A percentile compares a stretch with the other conserved stretches of the same genome.
Evolutionary conservation across 2,888 invertebrate species (phyloP).

Genomic region (Parochlus steinenii): DNA sequence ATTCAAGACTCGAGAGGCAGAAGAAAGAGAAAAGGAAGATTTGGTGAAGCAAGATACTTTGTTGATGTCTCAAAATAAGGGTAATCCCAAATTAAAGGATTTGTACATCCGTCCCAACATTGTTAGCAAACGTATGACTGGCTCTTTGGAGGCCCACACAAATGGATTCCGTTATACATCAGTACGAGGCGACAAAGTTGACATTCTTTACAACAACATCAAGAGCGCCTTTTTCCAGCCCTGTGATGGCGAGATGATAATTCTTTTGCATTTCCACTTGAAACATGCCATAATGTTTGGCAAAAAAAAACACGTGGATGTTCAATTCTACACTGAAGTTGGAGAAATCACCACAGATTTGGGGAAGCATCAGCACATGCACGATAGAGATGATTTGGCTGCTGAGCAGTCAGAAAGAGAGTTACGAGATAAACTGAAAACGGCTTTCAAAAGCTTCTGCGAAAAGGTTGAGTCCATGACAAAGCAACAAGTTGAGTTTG

Average conservation of each 20-base stretch:
- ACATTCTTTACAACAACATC: slow-evolving; percentile 97
- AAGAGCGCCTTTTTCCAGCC: slow-evolving; percentile 99
- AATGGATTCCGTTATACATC: slow-evolving; percentile 97
- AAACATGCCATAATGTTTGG: slow-evolving; percentile 99
- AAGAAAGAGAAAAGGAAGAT: slow-evolving; percentile 96
- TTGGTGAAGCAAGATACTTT: slow-evolving; percentile 96
- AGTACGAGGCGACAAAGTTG: slow-evolving; percentile 98
- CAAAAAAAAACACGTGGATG: slow-evolving; percentile 97
- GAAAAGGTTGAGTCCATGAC: slow-evolving; percentile 93
- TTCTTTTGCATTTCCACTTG: slow-evolving; percentile 93
- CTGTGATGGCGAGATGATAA: slow-evolving; percentile 99
- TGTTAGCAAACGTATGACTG: slow-evolving; percentile 89
- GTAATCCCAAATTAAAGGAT: slow-evolving; percentile 95
- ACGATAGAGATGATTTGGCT: slow-evolving; percentile 95
- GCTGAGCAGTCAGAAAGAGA: slow-evolving; percentile 98
- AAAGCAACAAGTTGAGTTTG: slow-evolving; percentile 95
- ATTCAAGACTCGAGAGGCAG: slow-evolving; percentile 94
- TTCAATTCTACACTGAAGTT: slow-evolving; percentile 99
- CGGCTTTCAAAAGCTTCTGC: slow-evolving; percentile 96
- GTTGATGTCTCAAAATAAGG: slow-evolving; percentile 84
- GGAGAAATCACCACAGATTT: slow-evolving; percentile 99
- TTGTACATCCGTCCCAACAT: slow-evolving; percentile 98
- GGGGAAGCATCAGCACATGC: slow-evolving; percentile 99
- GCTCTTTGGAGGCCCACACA: slow-evolving; percentile 82
- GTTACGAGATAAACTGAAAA: slow-evolving; percentile 86